Base-by-base conservation (phyloP, 1,140 invertebrate species). In the Trichonephila clavata region DNA sequence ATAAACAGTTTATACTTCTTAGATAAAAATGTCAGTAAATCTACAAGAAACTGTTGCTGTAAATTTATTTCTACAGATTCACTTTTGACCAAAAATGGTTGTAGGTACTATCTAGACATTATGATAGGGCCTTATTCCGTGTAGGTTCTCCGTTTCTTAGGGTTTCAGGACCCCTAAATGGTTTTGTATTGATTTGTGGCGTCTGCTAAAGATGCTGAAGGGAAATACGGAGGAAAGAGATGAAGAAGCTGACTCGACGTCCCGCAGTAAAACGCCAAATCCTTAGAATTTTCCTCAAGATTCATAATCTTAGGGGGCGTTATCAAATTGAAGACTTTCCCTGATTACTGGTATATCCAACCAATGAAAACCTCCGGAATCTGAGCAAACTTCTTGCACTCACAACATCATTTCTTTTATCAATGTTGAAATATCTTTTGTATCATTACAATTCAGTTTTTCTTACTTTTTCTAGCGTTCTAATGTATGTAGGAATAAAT, bases 151-250 rank as follows among this genome's bases (percentile, higher is more conserved):
- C 90, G 80, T 86, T 92, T 92, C 90, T 86, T 92, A 39, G 83
- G 88, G 88, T 81, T 91, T 65, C 43, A 77, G 89, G 90, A 63
- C 50, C 27, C 90, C 90, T 92, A 92, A 92, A 92, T 86, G 81
- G 90, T 92, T 92, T 92, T 92, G 81, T 92, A 92, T 92, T 92
- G 90, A 92, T 92, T 92, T 92, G 90, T 92, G 50, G 90, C 63
- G 81, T 92, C 90, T 92, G 83, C 83, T 92, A 86, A 92, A 86
- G 90, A 92, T 86, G 90, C 90, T 71, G 90, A 92, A 83, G 90
- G 90, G 43, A 59, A 68, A 83, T 83, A 50, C 20, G 63, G 32
- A 21, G 63, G 61, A 13, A n/a, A 63, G 13, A 63, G 80, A 83
- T 43, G 50, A 39, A 92, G 81, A 92, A 61, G 80, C 90, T 92